phyloP scores from a whole-genome alignment of 2,797 vertebrate species.

The Eptatretus atami region DNA sequence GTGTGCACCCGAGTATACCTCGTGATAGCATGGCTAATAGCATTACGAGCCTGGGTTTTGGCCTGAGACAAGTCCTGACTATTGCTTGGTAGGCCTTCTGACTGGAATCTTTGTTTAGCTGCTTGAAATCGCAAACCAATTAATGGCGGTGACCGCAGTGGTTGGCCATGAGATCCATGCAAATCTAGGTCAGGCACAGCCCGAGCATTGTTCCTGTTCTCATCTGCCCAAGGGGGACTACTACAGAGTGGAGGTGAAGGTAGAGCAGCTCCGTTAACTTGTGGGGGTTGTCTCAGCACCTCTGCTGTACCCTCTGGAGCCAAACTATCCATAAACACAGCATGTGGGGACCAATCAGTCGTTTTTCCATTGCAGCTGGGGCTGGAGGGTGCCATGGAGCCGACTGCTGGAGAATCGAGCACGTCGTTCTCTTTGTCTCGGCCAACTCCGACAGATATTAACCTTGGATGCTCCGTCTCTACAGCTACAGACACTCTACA shows the following conservation, averaged over 20 bases:
- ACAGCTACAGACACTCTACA: no score
- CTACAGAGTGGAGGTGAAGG: conserved; percentile 51
- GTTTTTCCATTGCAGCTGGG: no score
- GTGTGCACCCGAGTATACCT: conserved; percentile 62
- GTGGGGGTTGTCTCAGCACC: conserved; percentile 27
- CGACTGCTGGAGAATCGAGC: background rate
- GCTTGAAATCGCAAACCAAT: conserved; percentile 90
- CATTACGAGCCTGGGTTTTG: conserved; percentile 83
- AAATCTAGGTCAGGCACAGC: no score
- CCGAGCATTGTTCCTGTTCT: no score
- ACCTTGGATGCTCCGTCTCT: no score
- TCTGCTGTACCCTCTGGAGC: conserved; percentile 16
- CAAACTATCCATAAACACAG: no score
- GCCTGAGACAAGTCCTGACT: conserved; percentile 50
- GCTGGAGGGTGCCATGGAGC: background rate
- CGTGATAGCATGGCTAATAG: conserved; percentile 86
- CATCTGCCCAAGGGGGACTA: conserved; percentile 28
- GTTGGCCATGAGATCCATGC: conserved; percentile 21
- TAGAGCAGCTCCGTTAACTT: conserved; percentile 18
- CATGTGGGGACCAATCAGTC: no score
- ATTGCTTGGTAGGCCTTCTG: conserved; percentile 63
- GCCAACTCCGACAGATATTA: background rate
- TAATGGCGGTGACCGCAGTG: conserved; percentile 60
- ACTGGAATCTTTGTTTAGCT: conserved; percentile 74
- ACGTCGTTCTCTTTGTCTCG: background rate